phyloP scores from a whole-genome alignment of 1,140 invertebrate genomes.

The Caenorhabditis tropicalis region DNA sequence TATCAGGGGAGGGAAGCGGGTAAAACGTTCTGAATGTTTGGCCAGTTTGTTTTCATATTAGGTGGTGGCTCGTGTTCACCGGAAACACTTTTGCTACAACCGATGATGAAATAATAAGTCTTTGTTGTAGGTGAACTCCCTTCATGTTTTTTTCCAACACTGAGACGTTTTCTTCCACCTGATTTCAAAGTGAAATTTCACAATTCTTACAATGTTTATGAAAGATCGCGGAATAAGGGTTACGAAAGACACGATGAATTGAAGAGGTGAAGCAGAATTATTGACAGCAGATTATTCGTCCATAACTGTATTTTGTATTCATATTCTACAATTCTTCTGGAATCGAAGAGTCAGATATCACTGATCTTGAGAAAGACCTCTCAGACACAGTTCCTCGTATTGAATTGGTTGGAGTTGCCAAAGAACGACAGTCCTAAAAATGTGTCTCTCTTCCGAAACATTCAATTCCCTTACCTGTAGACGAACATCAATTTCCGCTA shows the following conservation, averaged over 20 bases:
- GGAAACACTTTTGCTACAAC: constrained; percentile 35
- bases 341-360: background rate
- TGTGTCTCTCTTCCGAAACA: background rate
- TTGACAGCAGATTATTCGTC: background rate
- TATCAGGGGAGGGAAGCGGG: background rate
- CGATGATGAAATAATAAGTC: constrained; percentile 37
- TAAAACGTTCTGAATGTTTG: constrained; percentile 24
- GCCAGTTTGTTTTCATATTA: constrained; percentile 27
- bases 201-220: background rate
- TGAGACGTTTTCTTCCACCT: background rate
- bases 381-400: constrained; percentile 20
- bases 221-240: background rate
- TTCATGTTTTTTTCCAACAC: background rate
- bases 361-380: constrained; percentile 14
- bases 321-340: background rate
- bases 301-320: background rate
- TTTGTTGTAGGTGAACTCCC: background rate
- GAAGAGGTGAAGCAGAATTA: constrained; percentile 16
- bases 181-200: background rate
- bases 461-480: background rate
- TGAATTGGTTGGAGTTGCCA: constrained; percentile 30
- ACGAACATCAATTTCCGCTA: constrained; percentile 37
- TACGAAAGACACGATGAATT: background rate
- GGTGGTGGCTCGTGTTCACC: constrained; percentile 33
- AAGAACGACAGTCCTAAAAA: constrained; percentile 45